Conservation (phyloP, 2,888 invertebrate species). For the Piscicola geometra region DNA sequence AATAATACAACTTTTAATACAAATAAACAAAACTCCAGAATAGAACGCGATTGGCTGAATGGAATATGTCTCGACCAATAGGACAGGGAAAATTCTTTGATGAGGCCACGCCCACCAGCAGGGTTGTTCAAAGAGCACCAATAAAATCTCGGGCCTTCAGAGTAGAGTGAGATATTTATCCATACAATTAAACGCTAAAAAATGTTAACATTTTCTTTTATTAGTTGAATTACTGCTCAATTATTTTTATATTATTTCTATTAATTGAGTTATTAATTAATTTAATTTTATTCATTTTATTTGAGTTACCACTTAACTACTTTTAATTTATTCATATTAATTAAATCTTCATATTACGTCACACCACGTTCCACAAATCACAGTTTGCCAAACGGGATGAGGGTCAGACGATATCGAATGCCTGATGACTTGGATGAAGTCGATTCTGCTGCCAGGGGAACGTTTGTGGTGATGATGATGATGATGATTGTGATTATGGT, state of each 20-base stretch:
- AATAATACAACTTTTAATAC: too few relatives aligned
- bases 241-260: too few relatives aligned
- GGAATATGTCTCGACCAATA: not conserved
- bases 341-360: too few relatives aligned
- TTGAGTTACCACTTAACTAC: too few relatives aligned
- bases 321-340: too few relatives aligned
- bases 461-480: slow-evolving; percentile 17
- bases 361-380: too few relatives aligned
- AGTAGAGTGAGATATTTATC: not conserved
- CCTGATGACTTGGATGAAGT: not conserved
- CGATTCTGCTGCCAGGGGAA: not conserved
- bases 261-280: too few relatives aligned
- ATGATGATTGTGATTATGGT: slow-evolving; percentile 28
- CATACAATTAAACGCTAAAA: too few relatives aligned
- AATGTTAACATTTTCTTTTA: too few relatives aligned
- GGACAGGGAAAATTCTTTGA: not conserved
- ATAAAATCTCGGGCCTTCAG: not conserved
- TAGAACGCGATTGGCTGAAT: not conserved
- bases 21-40: not conserved
- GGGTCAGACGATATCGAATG: not conserved
- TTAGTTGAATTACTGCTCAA: too few relatives aligned
- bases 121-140: not conserved
- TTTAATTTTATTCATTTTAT: too few relatives aligned
- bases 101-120: not conserved
- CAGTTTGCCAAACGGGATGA: slow-evolving; percentile 6